Evolutionary conservation across 1,140 invertebrate genomes (phyloP).

Genomic region (Drosophila neocordata): DNA sequence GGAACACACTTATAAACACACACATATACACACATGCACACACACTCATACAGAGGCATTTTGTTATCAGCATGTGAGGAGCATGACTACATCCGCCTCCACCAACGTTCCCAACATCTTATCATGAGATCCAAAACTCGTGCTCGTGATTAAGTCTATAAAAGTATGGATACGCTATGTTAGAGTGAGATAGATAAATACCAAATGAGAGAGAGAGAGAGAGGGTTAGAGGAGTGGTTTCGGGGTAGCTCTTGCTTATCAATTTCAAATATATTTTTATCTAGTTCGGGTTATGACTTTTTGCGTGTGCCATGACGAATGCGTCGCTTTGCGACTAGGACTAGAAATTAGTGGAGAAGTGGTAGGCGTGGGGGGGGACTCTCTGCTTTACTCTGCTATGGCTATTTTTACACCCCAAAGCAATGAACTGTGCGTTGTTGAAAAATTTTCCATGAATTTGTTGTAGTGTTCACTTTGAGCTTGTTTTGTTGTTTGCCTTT

Average conservation of each 20-base stretch:
- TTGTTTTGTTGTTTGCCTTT: conserved; percentile 59
- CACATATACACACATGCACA: conserved; percentile 7
- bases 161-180: neutral
- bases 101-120: conserved; percentile 36
- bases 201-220: neutral
- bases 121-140: conserved; percentile 75
- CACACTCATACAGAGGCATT: neutral
- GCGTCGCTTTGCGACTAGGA: conserved; percentile 15
- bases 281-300: conserved; percentile 67
- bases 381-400: conserved; percentile 29
- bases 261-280: conserved; percentile 60
- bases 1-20: conserved; percentile 1
- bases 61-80: conserved; percentile 45
- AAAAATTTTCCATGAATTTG: conserved; percentile 77
- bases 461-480: conserved; percentile 44
- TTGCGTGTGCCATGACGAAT: conserved; percentile 80
- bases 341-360: neutral
- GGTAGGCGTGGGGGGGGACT: neutral
- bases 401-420: conserved; percentile 55
- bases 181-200: neutral
- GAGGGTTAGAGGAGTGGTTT: neutral
- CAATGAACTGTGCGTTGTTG: conserved; percentile 75
- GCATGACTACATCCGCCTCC: conserved; percentile 31
- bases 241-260: conserved; percentile 35
- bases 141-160: conserved; percentile 54